Percentiles rank a stretch among this genome's conserved stretches.
Conservation (phyloP, 2,113 vertebrate genomes). For the Paramormyrops kingsleyae region DNA sequence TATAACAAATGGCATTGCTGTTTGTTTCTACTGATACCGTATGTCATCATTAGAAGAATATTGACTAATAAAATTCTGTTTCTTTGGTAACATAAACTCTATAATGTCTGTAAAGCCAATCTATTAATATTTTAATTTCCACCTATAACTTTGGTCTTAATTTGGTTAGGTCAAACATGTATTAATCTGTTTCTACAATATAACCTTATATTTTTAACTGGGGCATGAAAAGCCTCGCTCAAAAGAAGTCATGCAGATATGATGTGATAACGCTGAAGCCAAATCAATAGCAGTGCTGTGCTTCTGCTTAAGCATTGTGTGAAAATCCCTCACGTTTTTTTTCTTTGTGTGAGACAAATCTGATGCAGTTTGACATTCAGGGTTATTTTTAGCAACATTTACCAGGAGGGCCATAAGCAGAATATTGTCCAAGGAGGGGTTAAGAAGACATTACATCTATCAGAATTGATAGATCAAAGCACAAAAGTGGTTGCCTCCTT, state of each 20-base stretch:
- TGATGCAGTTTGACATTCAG: not conserved
- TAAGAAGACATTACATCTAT: not conserved
- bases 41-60: not conserved
- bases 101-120: not conserved
- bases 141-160: not conserved
- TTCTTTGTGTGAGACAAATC: not conserved
- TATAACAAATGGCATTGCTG: not conserved
- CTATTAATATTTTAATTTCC: not conserved
- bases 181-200: not conserved
- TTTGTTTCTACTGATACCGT: not conserved
- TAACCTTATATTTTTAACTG: not conserved
- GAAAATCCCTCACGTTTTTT: not conserved
- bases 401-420: not conserved
- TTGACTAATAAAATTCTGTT: not conserved
- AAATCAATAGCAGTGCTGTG: not conserved
- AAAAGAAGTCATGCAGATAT: not conserved
- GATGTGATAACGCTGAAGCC: not conserved
- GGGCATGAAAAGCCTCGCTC: not conserved
- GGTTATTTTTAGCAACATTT: not conserved
- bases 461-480: not conserved
- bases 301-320: not conserved
- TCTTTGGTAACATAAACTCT: not conserved
- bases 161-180: not conserved
- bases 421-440: not conserved
- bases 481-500: not conserved